Evolutionary conservation across 2,888 invertebrate genomes (phyloP), one percentile per base, ranked within the genome.

Genomic region (Pyrgus malvae): DNA sequence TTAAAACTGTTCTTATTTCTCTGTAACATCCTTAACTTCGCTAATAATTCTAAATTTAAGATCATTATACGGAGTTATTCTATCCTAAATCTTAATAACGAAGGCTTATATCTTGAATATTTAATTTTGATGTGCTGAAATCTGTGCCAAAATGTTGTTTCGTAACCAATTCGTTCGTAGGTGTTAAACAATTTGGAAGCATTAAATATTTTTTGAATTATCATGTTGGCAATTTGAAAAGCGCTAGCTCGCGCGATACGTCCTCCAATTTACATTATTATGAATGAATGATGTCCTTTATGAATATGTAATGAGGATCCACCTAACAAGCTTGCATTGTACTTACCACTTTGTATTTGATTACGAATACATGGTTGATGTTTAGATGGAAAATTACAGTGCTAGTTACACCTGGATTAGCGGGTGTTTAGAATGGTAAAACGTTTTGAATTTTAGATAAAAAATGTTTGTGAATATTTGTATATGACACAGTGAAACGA

Each of bases 231-330:
- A 33, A 42, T 50, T 50, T 50, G 50, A 7, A 41, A 50, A 42
- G n/a, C 17, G 41, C 33, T 9, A 40, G 33, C 23, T 41, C 50
- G 14, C 21, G 12, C 21, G 19, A 49, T 48, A 19, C 49, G n/a
- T 50, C 17, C 12, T 42, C 40, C 33, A 42, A 50, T 50, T 50
- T 42, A 50, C 42, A 50, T 50, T 33, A 42, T 50, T 50, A 41
- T 42, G 41, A 50, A 50, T 27, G 42, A 35, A 42, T 40, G 41
- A 49, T 41, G 16, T 49, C 23, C 41, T 50, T 35, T 50, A 50
- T 50, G 50, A 50, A 50, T 42, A 50, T 50, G 42, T 35, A 42
- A 50, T 11, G 25, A 35, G 19, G 17, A 35, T 41, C 23, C 23
- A 11, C 23, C 12, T 50, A 16, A 42, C 50, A 17, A 50, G 25